These are phyloP conservation scores for Seladonia tumulorum DNA, from an alignment of 2,888 invertebrate species.

Conservation along the genomic window DNA sequence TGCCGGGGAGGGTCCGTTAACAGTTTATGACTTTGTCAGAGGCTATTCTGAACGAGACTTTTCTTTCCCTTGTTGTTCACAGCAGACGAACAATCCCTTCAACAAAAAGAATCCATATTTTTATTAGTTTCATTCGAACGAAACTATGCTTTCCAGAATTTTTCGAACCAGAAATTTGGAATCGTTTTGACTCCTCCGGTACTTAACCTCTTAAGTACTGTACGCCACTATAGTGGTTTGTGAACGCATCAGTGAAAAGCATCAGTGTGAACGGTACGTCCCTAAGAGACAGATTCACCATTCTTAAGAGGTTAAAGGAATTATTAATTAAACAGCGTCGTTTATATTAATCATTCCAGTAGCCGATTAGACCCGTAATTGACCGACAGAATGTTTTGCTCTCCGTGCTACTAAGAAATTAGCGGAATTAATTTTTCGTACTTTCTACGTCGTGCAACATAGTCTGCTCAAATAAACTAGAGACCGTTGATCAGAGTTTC, in stretches of 20 bases:
- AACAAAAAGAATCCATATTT: not conserved
- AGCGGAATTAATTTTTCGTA: not conserved
- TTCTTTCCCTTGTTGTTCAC: not conserved
- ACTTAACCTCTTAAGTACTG: not conserved
- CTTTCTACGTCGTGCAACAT: slow-evolving; percentile 5
- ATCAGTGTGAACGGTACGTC: no score
- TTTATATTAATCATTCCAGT: not conserved
- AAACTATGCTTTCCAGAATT: no score
- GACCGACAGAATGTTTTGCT: not conserved
- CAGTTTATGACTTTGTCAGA: slow-evolving; percentile 5
- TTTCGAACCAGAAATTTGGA: no score
- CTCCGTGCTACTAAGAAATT: not conserved
- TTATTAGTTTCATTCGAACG: not conserved
- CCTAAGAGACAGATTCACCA: no score
- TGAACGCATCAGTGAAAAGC: no score
- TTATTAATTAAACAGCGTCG: not conserved
- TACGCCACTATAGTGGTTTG: no score
- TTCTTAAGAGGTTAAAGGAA: no score
- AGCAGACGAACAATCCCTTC: not conserved
- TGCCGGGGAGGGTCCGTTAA: slow-evolving; percentile 29
- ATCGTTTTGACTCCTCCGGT: not conserved
- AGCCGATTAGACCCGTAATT: not conserved
- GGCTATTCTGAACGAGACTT: slow-evolving; percentile 15
- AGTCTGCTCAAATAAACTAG: no score
- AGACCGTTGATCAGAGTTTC: not conserved